These are phyloP conservation scores for Stercorarius parasiticus DNA, from an alignment of 2,113 vertebrate genomes.

Conservation along the genomic window DNA sequence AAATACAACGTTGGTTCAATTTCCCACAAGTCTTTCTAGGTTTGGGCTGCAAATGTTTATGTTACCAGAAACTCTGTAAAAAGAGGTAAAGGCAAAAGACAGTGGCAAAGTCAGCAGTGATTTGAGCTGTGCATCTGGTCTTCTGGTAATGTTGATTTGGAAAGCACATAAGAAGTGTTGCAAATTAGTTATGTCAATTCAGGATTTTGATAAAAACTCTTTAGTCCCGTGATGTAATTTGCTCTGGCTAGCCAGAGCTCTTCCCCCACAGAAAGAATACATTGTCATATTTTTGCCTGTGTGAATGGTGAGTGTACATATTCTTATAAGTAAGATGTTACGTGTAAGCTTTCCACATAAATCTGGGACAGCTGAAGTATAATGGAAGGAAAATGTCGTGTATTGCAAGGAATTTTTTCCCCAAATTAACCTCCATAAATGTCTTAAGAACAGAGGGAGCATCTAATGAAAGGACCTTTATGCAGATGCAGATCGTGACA, in stretches of 20 bases:
- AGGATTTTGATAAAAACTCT: not conserved
- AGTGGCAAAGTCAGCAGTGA: not conserved
- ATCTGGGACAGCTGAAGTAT: not conserved
- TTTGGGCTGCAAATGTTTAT: constrained; percentile 46
- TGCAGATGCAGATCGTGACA: constrained; percentile 28
- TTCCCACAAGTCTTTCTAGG: constrained; percentile 70
- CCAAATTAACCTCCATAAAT: constrained; percentile 39
- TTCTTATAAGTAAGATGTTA: constrained; percentile 9
- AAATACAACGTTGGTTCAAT: constrained; percentile 23
- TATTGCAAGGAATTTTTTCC: constrained; percentile 11
- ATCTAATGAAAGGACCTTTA: constrained; percentile 60
- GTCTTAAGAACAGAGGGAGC: constrained; percentile 37
- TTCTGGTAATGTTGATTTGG: not conserved
- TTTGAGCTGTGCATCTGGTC: not conserved
- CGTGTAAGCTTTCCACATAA: constrained; percentile 27
- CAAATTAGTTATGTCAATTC: constrained; percentile 26
- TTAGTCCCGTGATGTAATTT: constrained; percentile 17
- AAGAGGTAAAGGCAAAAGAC: constrained; percentile 24
- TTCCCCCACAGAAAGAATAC: constrained; percentile 33
- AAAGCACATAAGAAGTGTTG: not conserved
- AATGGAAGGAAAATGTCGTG: constrained; percentile 23
- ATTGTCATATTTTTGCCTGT: not conserved
- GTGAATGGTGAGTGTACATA: not conserved
- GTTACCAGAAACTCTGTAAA: constrained; percentile 51
- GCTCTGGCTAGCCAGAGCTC: not conserved